Conservation (phyloP, 1,140 invertebrate species). For the Adelges cooleyi region DNA sequence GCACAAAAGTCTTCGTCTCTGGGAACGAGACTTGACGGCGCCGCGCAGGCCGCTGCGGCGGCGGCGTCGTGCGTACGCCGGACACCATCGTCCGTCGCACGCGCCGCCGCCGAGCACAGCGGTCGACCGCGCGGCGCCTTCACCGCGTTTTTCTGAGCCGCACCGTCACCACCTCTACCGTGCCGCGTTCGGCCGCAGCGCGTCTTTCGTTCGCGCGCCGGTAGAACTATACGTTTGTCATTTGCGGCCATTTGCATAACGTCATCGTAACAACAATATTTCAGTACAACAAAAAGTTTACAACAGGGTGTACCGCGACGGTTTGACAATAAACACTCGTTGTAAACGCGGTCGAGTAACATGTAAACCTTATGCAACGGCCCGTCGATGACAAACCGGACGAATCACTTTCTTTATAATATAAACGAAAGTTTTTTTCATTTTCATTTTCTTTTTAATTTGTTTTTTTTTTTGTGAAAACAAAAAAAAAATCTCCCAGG, state of each 20-base stretch:
- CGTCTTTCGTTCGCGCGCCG: neutral
- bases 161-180: neutral
- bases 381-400: neutral
- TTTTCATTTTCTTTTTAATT: neutral
- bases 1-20: constrained; percentile 18
- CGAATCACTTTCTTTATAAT: no score
- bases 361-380: no score
- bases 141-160: neutral
- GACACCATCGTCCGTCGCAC: no score
- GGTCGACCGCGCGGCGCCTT: neutral
- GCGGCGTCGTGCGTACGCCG: neutral
- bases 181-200: neutral
- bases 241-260: no score
- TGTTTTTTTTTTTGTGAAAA: neutral
- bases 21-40: constrained; percentile 22
- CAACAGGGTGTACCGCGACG: neutral
- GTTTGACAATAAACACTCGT: neutral
- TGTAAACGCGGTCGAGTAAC: neutral
- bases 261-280: no score
- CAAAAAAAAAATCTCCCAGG: constrained; percentile 36
- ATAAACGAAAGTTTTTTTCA: no score
- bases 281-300: no score
- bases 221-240: no score
- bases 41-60: neutral
- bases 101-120: no score